A percentile compares a stretch with the other conserved stretches of the same genome.
These are phyloP conservation scores for Panulirus ornatus DNA, from an alignment of 1,140 invertebrate species.

Conservation along the genomic window DNA sequence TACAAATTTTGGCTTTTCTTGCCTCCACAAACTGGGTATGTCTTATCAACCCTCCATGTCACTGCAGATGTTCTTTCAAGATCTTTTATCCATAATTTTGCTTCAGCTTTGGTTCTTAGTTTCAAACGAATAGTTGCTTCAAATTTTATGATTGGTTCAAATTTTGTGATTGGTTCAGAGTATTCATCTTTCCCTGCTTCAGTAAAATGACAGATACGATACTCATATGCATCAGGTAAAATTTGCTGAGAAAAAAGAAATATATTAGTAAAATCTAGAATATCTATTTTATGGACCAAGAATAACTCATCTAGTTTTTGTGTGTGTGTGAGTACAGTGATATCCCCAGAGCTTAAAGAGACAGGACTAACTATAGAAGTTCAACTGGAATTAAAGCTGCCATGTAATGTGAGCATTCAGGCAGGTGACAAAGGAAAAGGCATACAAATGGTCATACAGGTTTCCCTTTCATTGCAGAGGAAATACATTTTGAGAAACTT, in stretches of 20 bases:
- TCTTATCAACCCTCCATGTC: conserved; percentile 52
- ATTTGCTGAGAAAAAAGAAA: conserved; percentile 30
- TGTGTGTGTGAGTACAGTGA: too few species aligned
- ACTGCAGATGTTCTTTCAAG: conserved; percentile 35
- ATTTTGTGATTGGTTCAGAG: not conserved
- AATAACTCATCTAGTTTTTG: too few species aligned
- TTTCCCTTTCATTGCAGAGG: too few species aligned
- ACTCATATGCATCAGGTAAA: conserved; percentile 44
- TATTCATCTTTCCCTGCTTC: conserved; percentile 6
- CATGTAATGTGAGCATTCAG: too few species aligned
- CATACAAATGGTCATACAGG: too few species aligned
- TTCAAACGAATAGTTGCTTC: conserved; percentile 37
- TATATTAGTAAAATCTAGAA: too few species aligned
- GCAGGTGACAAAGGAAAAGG: too few species aligned
- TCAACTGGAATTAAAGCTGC: too few species aligned
- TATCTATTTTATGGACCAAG: too few species aligned
- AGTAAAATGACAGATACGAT: conserved; percentile 35
- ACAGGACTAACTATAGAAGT: too few species aligned
- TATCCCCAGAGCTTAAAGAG: too few species aligned
- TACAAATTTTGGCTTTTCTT: conserved; percentile 53
- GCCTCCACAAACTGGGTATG: conserved; percentile 48
- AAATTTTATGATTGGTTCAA: conserved; percentile 14
- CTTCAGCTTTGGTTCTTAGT: conserved; percentile 38
- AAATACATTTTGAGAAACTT: too few species aligned
- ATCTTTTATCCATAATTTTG: conserved; percentile 43